phyloP scores from a whole-genome alignment of 2,797 vertebrate genomes.

The Serranus cabrilla region DNA sequence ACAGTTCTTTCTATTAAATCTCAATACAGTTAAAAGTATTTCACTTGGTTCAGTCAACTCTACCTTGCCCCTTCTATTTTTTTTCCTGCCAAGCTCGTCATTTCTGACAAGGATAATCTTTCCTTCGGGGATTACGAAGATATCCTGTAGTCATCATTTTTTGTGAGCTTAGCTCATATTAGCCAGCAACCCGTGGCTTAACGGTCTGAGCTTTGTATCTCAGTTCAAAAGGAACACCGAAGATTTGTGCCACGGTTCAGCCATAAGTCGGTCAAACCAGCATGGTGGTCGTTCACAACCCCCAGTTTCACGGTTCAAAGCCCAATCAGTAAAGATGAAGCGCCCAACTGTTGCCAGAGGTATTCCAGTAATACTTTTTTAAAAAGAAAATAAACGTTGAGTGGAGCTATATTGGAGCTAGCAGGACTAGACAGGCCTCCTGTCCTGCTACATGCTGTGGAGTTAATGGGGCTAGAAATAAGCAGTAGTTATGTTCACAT shows the following conservation, averaged over 20 bases:
- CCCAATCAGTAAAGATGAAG: slow-evolving; percentile 67
- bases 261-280: slow-evolving; percentile 75
- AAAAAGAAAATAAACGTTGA: slow-evolving; percentile 41
- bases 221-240: slow-evolving; percentile 83
- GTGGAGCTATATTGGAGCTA: slow-evolving; percentile 30
- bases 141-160: slow-evolving; percentile 87
- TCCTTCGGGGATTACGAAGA: slow-evolving; percentile 83
- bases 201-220: slow-evolving; percentile 79
- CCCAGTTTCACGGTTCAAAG: slow-evolving; percentile 60
- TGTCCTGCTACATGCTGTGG: slow-evolving; percentile 34
- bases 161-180: slow-evolving; percentile 86
- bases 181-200: slow-evolving; percentile 84
- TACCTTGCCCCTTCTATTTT: slow-evolving; percentile 43
- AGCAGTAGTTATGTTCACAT: slow-evolving; percentile 11
- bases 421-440: slow-evolving; percentile 21
- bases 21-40: slow-evolving; percentile 57
- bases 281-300: slow-evolving; percentile 57
- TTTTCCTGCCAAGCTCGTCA: slow-evolving; percentile 76
- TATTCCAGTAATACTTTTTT: slow-evolving; percentile 58
- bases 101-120: slow-evolving; percentile 85
- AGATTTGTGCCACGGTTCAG: slow-evolving; percentile 77
- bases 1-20: slow-evolving; percentile 46
- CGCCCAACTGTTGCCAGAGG: slow-evolving; percentile 58
- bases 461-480: slow-evolving; percentile 30
- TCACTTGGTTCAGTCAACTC: slow-evolving; percentile 60